Percentiles rank a stretch among this genome's conserved stretches.
These are phyloP conservation scores for Halictus rubicundus DNA, from an alignment of 1,140 invertebrate genomes.

Conservation along the genomic window DNA sequence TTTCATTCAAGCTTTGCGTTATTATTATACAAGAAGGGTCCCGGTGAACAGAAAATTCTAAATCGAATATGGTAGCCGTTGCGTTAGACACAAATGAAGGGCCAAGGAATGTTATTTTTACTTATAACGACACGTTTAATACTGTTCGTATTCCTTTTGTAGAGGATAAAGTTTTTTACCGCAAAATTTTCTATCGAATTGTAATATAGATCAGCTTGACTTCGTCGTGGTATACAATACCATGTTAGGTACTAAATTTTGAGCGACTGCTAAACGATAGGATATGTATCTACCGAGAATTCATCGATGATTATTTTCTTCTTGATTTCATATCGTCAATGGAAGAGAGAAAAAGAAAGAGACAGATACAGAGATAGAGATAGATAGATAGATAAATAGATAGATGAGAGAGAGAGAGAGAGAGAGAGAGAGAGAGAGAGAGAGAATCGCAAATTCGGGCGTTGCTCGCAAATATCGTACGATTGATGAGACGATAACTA, in stretches of 20 bases:
- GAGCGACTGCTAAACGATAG: neutral
- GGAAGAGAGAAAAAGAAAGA: neutral
- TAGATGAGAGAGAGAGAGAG: too few relatives aligned
- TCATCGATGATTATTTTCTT: too few relatives aligned
- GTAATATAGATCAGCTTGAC: neutral
- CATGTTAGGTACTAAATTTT: neutral
- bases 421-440: neutral
- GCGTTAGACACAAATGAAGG: neutral
- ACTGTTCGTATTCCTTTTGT: neutral
- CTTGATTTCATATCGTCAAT: too few relatives aligned
- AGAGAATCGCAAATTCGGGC: neutral
- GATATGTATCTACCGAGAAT: too few relatives aligned
- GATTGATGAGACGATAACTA: neutral
- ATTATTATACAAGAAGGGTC: neutral
- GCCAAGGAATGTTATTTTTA: slow-evolving; percentile 5
- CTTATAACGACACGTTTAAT: slow-evolving; percentile 1
- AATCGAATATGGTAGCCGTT: too few relatives aligned
- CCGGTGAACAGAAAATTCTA: too few relatives aligned
- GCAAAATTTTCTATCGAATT: neutral
- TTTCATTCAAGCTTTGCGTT: neutral
- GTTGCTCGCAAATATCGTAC: neutral
- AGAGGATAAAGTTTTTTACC: neutral
- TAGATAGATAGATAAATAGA: too few relatives aligned
- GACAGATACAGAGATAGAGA: too few relatives aligned
- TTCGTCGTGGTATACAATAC: neutral